These are phyloP conservation scores for Halocynthia roretzi DNA, from an alignment of 23 tunicate species.

Conservation along the genomic window DNA sequence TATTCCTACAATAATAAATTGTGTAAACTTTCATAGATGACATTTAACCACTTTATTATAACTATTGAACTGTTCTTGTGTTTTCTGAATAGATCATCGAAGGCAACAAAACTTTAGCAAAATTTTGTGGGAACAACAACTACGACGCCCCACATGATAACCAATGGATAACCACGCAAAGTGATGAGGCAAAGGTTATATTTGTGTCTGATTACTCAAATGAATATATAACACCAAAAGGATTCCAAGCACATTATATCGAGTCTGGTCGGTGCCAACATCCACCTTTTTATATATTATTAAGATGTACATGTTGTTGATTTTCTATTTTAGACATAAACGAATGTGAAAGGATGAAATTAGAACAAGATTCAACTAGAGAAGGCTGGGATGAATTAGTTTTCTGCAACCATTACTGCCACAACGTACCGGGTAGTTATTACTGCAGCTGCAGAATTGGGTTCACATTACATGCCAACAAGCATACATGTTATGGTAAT, in stretches of 20 bases:
- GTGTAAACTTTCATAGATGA: too few species aligned
- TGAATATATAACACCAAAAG: slow-evolving; percentile 31
- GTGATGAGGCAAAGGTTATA: slow-evolving; percentile 23
- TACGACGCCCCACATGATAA: slow-evolving; percentile 10
- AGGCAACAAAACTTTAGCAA: background rate
- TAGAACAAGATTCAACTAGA: slow-evolving; percentile 3
- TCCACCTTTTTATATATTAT: background rate
- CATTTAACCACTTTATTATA: too few species aligned
- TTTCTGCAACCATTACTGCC: slow-evolving; percentile 70
- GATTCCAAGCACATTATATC: slow-evolving; percentile 52
- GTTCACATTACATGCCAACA: slow-evolving; percentile 46
- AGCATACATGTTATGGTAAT: slow-evolving; percentile 73
- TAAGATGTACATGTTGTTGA: background rate
- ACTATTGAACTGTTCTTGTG: too few species aligned
- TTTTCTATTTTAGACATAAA: slow-evolving; percentile 46
- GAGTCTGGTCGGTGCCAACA: slow-evolving; percentile 27
- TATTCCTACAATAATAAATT: background rate
- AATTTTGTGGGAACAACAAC: slow-evolving; percentile 8
- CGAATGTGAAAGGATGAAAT: slow-evolving; percentile 45
- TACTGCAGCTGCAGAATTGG: slow-evolving; percentile 79
- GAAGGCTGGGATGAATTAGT: slow-evolving; percentile 76
- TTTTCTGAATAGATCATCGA: slow-evolving; percentile 7
- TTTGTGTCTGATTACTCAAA: slow-evolving; percentile 85
- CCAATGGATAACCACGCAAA: slow-evolving; percentile 22
- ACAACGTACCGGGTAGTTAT: slow-evolving; percentile 61